Conservation (phyloP, 2,797 vertebrate species). For the Cyclopterus lumpus region DNA sequence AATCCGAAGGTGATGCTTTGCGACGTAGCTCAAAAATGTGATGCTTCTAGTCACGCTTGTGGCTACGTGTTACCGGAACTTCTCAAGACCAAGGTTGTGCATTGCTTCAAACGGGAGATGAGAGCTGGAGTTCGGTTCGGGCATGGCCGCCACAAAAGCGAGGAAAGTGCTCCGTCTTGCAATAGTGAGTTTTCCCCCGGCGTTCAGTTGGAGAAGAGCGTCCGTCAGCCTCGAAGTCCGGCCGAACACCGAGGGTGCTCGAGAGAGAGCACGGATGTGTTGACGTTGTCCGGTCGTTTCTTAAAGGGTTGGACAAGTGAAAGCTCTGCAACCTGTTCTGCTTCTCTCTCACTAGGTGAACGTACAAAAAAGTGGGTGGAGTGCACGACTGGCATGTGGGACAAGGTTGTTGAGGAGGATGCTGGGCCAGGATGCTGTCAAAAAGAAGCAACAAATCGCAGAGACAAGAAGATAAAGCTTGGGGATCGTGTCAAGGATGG, state of each 20-base stretch:
- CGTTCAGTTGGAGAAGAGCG: slow-evolving; percentile 9
- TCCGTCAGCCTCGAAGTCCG: slow-evolving; percentile 22
- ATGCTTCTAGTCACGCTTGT: slow-evolving; percentile 53
- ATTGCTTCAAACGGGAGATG: slow-evolving; percentile 76
- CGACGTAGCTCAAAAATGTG: slow-evolving; percentile 66
- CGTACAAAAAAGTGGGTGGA: slow-evolving; percentile 11
- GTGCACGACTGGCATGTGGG: slow-evolving; percentile 32
- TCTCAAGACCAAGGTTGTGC: slow-evolving; percentile 61
- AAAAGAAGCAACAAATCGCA: not conserved
- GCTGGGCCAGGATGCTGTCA: not conserved
- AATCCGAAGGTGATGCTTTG: slow-evolving; percentile 75
- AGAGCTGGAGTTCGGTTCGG: slow-evolving; percentile 42
- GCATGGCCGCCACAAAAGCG: slow-evolving; percentile 24
- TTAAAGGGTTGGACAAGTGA: slow-evolving; percentile 11
- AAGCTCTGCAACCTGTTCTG: slow-evolving; percentile 49
- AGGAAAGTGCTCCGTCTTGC: slow-evolving; percentile 14
- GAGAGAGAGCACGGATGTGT: not conserved
- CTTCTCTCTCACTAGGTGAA: slow-evolving; percentile 60
- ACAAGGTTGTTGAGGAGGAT: slow-evolving; percentile 21
- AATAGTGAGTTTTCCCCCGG: slow-evolving; percentile 7
- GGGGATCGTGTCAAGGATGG: not conserved
- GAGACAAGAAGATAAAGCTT: slow-evolving; percentile 51
- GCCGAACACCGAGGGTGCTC: slow-evolving; percentile 15
- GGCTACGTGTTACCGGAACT: slow-evolving; percentile 63
- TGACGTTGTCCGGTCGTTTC: slow-evolving; percentile 11